Base-by-base conservation (phyloP, 2,113 vertebrate genomes). In the Calidris pygmaea region DNA sequence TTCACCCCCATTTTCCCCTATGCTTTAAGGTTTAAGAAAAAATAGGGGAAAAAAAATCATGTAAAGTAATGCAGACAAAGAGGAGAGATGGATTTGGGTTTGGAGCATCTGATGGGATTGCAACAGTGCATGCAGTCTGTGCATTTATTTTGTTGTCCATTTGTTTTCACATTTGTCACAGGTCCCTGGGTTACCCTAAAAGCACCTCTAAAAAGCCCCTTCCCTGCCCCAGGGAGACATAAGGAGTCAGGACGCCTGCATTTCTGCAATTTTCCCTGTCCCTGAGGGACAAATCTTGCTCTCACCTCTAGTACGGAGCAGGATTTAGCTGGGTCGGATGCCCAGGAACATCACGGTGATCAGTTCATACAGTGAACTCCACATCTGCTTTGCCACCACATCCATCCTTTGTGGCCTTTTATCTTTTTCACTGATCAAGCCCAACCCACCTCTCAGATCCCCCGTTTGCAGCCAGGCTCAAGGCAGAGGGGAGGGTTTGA, bases 371-470 rank as follows among this genome's bases (percentile, higher is more conserved):
- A 5, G 14, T 7, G 17, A 73, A 73, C 18, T 32, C 59, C 20
- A 14, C 0, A 2, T 56, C 75, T 5, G 2, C 66, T 67, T 30
- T 74, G 27, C 70, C 52, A 15, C 43, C 35, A 9, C 3, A 0
- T 37, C 43, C 52, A 23, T 19, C 68, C 27, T 37, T 12, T 3
- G 5, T 9, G 7, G 43, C 9, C 52, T 67, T 67, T 68, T 37
- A 29, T 75, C 22, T 48, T 53, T 76, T 39, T 17, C 52, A 11
- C 12, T 9, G 27, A n/a, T n/a, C 16, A 16, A 75, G 14, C 53
- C 59, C 52, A 67, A 8, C 23, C 22, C 21, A 5, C 8, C 43
- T 29, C 50, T 50, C 29, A 19, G 58, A 65, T 20, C 27, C 29
- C 37, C 24, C 34, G 8, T 39, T 37, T 45, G 23, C 63, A 50